Base-by-base conservation (phyloP, 2,113 vertebrate genomes). In the Microtus oregoni region DNA sequence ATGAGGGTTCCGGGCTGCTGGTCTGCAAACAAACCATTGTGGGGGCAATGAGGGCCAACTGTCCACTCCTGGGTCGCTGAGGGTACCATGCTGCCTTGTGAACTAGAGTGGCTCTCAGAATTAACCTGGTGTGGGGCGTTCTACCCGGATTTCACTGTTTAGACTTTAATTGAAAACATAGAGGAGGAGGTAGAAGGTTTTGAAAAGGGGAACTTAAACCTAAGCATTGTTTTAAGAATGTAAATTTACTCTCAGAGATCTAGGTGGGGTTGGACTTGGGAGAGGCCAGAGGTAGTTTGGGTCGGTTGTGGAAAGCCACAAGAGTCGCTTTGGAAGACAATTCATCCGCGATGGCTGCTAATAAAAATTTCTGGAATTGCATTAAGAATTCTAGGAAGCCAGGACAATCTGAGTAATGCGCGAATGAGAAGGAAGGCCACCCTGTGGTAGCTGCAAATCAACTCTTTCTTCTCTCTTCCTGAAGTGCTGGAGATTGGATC, bases 371-470 rank as follows among this genome's bases (percentile, higher is more conserved):
- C 10, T 70, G 65, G 76, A 35, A 91, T 76, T 93, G 50, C 58
- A n/a, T 79, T 75, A 77, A 75, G 96, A 95, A 94, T 96, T 96
- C 83, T 90, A 78, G 85, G 92, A 96, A 94, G 22, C 70, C 28
- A 78, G 65, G 79, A 78, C 77, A 52, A 82, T 94, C 67, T 86
- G 88, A 82, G 63, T 78, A 89, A 79, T 38, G 47, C 32, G 75
- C n/a, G 63, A 55, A 89, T 94, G 73, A 63, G 89, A 89, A 30
- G 86, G 44, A 87, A 82, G 63, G 82, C 68, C 28, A 75, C 89
- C 67, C 13, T 55, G 35, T 90, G 89, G 90, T n/a, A 92, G 72
- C 50, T 86, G 7, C 83, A 81, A 50, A 67, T 68, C 77, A 63
- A 28, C 47, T 38, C 35, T 52, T 55, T 58, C 55, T 28, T 41